Conservation (phyloP, 53 echinoderm and acorn worm genomes). For the Mesocentrotus franciscanus region DNA sequence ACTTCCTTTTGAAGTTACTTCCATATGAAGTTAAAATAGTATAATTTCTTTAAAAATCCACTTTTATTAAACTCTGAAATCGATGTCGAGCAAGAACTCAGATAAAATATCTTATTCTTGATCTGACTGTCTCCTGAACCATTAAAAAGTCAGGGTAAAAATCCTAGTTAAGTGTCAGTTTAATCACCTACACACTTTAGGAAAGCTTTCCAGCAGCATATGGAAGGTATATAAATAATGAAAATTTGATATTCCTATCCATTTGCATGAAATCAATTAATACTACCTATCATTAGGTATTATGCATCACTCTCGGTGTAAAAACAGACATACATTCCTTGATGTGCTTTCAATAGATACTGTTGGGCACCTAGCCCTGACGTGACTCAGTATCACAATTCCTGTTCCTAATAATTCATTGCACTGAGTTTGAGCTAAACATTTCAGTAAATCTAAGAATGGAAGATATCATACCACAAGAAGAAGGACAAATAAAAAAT, state of each 20-base stretch:
- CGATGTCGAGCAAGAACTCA: background rate
- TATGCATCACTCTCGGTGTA: background rate
- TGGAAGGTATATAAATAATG: background rate
- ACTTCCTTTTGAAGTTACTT: background rate
- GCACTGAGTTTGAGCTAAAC: background rate
- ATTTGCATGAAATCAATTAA: background rate
- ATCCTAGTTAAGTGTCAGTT: background rate
- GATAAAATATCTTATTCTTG: background rate
- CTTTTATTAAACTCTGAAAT: background rate
- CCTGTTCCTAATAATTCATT: background rate
- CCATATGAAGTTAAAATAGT: background rate
- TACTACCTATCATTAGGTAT: constrained; percentile 20
- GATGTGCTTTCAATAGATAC: background rate
- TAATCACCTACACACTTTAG: background rate
- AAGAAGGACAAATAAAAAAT: background rate
- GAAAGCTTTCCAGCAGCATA: background rate
- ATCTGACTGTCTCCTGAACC: background rate
- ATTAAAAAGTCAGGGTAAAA: background rate
- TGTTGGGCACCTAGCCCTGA: background rate
- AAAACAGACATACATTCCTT: background rate
- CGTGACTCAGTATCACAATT: background rate
- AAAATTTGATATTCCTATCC: background rate
- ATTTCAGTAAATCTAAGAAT: background rate
- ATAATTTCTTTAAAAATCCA: background rate
- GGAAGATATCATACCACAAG: background rate